Conservation (phyloP, 2,113 vertebrate genomes). For the Illadopsis cleaveri region DNA sequence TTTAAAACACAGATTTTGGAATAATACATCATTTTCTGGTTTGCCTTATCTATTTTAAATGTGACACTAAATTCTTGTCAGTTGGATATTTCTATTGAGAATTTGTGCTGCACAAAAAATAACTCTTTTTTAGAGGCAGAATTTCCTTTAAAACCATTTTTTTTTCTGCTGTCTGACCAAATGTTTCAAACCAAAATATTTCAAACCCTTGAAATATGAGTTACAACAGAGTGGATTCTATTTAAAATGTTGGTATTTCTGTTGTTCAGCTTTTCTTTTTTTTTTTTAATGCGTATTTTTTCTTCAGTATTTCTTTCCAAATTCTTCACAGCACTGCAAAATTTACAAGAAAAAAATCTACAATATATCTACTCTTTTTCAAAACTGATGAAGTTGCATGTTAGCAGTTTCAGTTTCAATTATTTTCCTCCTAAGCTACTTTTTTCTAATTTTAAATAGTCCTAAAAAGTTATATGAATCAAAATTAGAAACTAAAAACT, state of each 20-base stretch:
- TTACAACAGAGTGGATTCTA: not conserved
- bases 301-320: not conserved
- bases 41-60: not conserved
- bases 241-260: not conserved
- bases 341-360: not conserved
- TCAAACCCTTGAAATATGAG: not conserved
- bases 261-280: not conserved
- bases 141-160: not conserved
- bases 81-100: not conserved
- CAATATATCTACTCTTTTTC: not conserved
- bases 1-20: not conserved
- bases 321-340: not conserved
- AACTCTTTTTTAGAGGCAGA: not conserved
- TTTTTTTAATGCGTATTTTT: not conserved
- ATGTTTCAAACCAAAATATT: not conserved
- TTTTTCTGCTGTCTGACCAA: not conserved
- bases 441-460: not conserved
- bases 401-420: not conserved
- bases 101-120: not conserved
- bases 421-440: not conserved
- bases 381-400: not conserved
- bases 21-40: not conserved
- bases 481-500: not conserved
- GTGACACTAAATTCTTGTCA: fast-evolving
- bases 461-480: not conserved